Conservation (phyloP, 2,797 vertebrate genomes). For the Alca torda region DNA sequence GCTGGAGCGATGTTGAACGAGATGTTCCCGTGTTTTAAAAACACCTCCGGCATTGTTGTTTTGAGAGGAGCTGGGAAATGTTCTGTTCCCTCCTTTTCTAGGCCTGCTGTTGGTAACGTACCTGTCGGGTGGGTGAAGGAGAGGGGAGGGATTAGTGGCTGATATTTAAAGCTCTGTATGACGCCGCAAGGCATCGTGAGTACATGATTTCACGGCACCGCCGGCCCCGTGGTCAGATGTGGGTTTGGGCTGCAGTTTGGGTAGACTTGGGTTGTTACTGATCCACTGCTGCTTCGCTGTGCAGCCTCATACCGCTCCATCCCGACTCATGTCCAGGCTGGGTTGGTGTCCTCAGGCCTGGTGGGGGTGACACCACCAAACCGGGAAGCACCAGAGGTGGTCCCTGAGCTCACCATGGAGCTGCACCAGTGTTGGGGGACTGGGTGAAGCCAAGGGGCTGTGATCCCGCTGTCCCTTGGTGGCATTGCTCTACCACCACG, state of each 20-base stretch:
- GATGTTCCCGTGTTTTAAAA: background rate
- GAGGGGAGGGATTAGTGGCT: background rate
- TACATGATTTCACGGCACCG: accelerated
- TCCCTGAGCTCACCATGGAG: background rate
- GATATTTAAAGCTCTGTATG: background rate
- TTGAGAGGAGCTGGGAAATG: background rate
- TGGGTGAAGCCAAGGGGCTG: background rate
- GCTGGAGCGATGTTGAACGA: background rate
- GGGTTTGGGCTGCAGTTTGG: background rate
- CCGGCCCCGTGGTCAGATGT: accelerated
- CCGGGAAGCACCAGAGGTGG: background rate
- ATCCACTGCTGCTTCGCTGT: accelerated
- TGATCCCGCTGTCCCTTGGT: accelerated
- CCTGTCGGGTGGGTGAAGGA: background rate
- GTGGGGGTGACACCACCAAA: background rate
- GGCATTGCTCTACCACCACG: accelerated
- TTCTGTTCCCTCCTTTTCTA: background rate
- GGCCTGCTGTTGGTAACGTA: background rate
- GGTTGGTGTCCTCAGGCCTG: background rate
- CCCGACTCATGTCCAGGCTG: background rate
- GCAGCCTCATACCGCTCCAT: background rate
- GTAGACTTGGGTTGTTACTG: background rate
- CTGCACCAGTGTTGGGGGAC: background rate
- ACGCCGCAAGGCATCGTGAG: accelerated
- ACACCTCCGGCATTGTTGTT: background rate